Evolutionary conservation across 2,797 vertebrate species (phyloP), one percentile per base, ranked within the genome.

Genomic region (Gastrophryne carolinensis): DNA sequence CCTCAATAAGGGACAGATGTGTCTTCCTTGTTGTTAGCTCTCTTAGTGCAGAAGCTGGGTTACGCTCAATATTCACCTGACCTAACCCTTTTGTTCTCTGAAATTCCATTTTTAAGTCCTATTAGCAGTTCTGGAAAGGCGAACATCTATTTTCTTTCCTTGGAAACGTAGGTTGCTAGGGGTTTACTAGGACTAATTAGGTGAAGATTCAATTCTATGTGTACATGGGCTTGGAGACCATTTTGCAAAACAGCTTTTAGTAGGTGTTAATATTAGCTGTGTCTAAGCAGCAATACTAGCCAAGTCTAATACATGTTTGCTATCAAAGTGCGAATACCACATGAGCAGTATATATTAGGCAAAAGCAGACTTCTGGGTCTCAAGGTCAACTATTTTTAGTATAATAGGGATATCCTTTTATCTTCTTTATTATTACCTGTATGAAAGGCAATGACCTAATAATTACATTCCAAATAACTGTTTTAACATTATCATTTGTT

Each of bases 111-210:
- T 58, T 68, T 53, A 61, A 60, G 34, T 68, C 54, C 53, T 47
- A 75, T 75, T 75, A 68, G 66, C 64, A 58, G 63, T 32, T 75
- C 41, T 41, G 24, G 50, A 72, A 29, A 53, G 64, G 68, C 52
- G 68, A 69, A 75, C 57, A 75, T 75, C 34, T 50, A 52, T 53
- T 69, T 30, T 60, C 21, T 30, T 24, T 17, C 35, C 34, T 2
- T 54, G 30, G 65, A 61, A 39, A 62, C 73, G 3, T 6, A 47
- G 32, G 73, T 75, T 75, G 73, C 73, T 69, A 62, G 13, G 73
- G 56, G 64, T 68, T 75, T 62, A 75, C 73, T 69, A 41, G 56
- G 60, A 41, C 47, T 75, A 68, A 75, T 75, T 75, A 75, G 44
- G 64, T 68, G 53, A 44, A 41, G 39, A 35, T 69, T 23, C 34